Evolutionary conservation across 2,113 vertebrate genomes (phyloP).

Genomic region (Gobius niger): DNA sequence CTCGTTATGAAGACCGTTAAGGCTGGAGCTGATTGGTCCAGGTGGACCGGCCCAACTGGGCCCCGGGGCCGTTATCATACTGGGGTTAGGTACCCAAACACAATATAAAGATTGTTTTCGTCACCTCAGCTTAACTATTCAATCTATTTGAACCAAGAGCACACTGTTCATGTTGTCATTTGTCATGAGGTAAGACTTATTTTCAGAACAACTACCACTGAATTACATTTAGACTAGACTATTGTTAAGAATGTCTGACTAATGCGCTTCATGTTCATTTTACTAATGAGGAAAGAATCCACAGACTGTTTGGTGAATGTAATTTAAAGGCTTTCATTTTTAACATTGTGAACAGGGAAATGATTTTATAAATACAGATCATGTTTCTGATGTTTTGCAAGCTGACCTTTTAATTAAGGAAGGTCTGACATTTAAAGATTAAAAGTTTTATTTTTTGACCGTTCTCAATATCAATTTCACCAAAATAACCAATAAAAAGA

Average conservation of each 20-base stretch:
- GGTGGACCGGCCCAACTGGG: too few relatives aligned
- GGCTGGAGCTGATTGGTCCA: too few relatives aligned
- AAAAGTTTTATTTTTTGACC: conserved; percentile 3
- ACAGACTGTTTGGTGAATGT: background rate
- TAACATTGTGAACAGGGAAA: background rate
- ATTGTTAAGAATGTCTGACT: background rate
- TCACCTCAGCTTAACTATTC: too few relatives aligned
- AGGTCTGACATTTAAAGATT: background rate
- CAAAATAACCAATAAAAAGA: background rate
- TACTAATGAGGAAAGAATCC: background rate
- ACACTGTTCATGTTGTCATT: too few relatives aligned
- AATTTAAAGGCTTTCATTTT: background rate
- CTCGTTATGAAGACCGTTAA: too few relatives aligned
- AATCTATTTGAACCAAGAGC: too few relatives aligned
- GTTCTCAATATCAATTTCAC: background rate
- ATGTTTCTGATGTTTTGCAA: background rate
- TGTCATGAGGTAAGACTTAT: too few relatives aligned
- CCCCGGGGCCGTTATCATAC: too few relatives aligned
- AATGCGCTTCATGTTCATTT: background rate
- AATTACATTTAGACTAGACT: background rate
- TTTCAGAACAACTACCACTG: background rate
- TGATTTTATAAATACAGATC: background rate
- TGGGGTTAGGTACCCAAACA: too few relatives aligned
- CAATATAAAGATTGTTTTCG: too few relatives aligned
- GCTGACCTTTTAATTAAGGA: conserved; percentile 9